Evolutionary conservation across 2,113 vertebrate species (phyloP), one percentile per base, ranked within the genome.

Genomic region (Alectura lathami): DNA sequence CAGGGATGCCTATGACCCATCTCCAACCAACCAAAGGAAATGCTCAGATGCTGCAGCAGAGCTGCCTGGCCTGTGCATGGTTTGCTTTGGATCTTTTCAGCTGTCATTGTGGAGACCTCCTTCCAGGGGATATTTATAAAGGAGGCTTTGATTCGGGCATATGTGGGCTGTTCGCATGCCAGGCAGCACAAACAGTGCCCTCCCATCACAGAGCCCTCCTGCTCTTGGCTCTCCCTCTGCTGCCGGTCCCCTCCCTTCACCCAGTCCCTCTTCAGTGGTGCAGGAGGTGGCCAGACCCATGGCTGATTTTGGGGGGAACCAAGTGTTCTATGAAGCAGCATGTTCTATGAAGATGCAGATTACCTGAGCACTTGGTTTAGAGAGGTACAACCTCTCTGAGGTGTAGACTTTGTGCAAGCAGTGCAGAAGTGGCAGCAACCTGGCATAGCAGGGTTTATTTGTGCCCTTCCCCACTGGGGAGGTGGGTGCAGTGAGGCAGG

Each of bases 51-150:
- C 2, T 3, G 78, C 66, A 75, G 22, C 7, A 32, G 54, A 56
- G 47, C 43, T 82, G 66, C 72, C 56, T 95, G 75, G 53, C 34
- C 14, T 1, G 0, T 50, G 30, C 76, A 5, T 56, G 54, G 60
- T 93, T 95, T 88, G 11, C 53, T 89, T 93, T 42, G 24, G n/a
- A 85, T 80, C 36, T 89, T 83, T 88, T 87, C 53, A 73, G 67
- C 88, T 89, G 70, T 83, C 72, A 17, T 56, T 66, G 78, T n/a
- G 54, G 78, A 87, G 89, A 66, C 75, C 93, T 91, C 40, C 72
- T 66, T 95, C 79, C 82, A 66, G 79, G 74, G 82, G 82, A 94
- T 95, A 80, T 93, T 89, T 91, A 69, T 88, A 84, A 95, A 93
- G 88, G 79, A 69, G 24, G 75, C 78, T 96, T 94, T 94, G 93